These are phyloP conservation scores for Didymodactylos carnosus DNA, from an alignment of 2,888 invertebrate species.

Conservation along the genomic window DNA sequence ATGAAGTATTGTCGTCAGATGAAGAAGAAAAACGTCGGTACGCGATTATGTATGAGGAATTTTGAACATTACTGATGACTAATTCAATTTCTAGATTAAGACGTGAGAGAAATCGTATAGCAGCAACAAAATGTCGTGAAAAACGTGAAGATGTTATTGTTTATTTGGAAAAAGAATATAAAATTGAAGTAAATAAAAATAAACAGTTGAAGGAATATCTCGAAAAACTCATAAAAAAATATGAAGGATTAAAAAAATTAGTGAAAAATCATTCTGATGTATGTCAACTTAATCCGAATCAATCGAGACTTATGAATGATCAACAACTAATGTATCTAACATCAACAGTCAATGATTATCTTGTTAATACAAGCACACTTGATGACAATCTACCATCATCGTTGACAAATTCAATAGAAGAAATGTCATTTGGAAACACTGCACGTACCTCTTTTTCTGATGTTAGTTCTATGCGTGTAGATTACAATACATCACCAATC, in stretches of 20 bases:
- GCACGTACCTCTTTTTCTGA: too few relatives aligned
- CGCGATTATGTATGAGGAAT: too few relatives aligned
- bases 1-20: background rate
- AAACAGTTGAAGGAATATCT: background rate
- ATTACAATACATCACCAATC: too few relatives aligned
- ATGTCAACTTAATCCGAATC: too few relatives aligned
- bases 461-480: too few relatives aligned
- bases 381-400: background rate
- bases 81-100: too few relatives aligned
- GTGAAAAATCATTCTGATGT: background rate
- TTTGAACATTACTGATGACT: too few relatives aligned
- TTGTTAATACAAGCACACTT: background rate
- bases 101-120: background rate
- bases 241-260: background rate
- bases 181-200: background rate
- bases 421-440: too few relatives aligned
- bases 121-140: background rate
- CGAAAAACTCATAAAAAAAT: background rate
- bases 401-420: too few relatives aligned
- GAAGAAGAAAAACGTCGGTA: background rate
- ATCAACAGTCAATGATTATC: background rate
- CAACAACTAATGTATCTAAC: background rate
- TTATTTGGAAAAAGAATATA: background rate
- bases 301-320: background rate
- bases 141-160: background rate